These are phyloP conservation scores for Heterotilapia buettikoferi DNA, from an alignment of 2,113 vertebrate genomes.

Conservation along the genomic window DNA sequence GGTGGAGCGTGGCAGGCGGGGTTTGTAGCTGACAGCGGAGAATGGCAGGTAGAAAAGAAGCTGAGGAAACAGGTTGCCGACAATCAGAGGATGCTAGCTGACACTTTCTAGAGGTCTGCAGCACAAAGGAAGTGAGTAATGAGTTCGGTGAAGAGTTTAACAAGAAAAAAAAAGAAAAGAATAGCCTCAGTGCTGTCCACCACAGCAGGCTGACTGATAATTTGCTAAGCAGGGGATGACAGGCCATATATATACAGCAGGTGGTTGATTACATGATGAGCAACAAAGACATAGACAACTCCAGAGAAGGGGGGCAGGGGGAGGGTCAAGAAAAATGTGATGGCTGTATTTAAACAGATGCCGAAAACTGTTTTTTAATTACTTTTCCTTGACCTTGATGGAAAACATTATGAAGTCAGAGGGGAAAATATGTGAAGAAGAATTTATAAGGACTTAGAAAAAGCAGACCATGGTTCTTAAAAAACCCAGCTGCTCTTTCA, in stretches of 20 bases:
- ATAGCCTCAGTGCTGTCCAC: background rate
- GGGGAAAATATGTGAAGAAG: background rate
- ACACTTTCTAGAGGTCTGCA: background rate
- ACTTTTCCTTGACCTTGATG: background rate
- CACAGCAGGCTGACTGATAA: background rate
- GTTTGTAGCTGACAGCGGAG: background rate
- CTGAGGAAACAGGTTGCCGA: background rate
- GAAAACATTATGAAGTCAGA: background rate
- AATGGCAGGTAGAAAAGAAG: background rate
- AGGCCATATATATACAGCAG: background rate
- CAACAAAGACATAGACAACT: background rate
- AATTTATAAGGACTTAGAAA: background rate
- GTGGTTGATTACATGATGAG: background rate
- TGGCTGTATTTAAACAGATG: background rate
- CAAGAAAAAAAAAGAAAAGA: background rate
- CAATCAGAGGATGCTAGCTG: background rate
- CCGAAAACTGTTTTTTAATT: background rate
- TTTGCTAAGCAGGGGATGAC: background rate
- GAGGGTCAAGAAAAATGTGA: background rate
- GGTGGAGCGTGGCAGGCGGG: background rate
- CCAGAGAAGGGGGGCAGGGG: background rate
- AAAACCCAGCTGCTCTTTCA: background rate
- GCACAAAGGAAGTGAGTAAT: background rate
- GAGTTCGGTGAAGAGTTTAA: background rate
- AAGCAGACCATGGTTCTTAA: background rate